Percentiles rank a stretch among this genome's conserved stretches.
phyloP scores from a whole-genome alignment of 2,797 vertebrate genomes.

The Pseudocheirus occidentalis region DNA sequence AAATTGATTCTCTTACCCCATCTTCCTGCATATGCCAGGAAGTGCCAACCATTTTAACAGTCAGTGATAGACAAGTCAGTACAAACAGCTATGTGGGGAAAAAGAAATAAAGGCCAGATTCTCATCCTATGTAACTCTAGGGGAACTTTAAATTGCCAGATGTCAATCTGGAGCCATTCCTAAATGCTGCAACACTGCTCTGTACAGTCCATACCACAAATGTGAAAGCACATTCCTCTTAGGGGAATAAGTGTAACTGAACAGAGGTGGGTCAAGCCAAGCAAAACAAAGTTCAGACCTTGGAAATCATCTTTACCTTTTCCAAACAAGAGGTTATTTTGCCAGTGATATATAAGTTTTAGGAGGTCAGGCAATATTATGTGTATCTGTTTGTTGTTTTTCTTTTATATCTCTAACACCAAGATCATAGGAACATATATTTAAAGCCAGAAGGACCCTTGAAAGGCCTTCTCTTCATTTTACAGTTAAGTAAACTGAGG shows the following conservation, averaged over 20 bases:
- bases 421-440: neutral
- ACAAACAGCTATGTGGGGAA: slow-evolving; percentile 62
- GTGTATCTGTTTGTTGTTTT: neutral
- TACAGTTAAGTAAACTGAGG: neutral
- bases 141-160: slow-evolving; percentile 71
- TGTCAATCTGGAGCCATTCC: slow-evolving; percentile 76
- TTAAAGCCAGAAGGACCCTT: neutral
- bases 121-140: slow-evolving; percentile 67
- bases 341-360: neutral
- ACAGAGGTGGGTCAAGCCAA: neutral
- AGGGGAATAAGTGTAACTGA: neutral
- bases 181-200: slow-evolving; percentile 38
- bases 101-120: slow-evolving; percentile 73
- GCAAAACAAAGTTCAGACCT: neutral
- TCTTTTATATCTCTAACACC: neutral
- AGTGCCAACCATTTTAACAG: slow-evolving; percentile 60
- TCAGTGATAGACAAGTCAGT: slow-evolving; percentile 66
- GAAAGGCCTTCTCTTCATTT: neutral
- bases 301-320: slow-evolving; percentile 49
- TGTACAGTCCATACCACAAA: slow-evolving; percentile 15
- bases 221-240: slow-evolving; percentile 6
- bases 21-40: slow-evolving; percentile 13
- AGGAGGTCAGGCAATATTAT: neutral
- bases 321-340: neutral
- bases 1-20: slow-evolving; percentile 42